A percentile compares a stretch with the other conserved stretches of the same genome.
Conservation (phyloP, 1,140 invertebrate species). For the Ips nitidus region DNA sequence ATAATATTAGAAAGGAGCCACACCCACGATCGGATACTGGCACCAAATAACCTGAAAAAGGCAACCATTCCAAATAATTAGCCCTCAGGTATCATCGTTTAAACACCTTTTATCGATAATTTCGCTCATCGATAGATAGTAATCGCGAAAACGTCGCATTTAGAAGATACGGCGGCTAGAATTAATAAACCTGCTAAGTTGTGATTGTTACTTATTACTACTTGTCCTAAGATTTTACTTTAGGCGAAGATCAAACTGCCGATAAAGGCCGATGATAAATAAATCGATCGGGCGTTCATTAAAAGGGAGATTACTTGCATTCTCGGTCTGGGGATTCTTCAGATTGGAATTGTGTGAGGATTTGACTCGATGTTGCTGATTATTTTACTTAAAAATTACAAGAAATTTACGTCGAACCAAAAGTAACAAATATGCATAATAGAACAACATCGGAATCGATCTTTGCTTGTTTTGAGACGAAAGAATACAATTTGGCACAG, state of each 20-base stretch:
- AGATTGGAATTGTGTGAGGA: too few relatives aligned
- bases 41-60: too few relatives aligned
- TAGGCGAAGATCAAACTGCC: constrained; percentile 11
- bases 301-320: constrained; percentile 10
- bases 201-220: constrained; percentile 13
- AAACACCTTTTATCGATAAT: background rate
- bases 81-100: too few relatives aligned
- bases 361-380: too few relatives aligned
- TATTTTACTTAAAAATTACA: too few relatives aligned
- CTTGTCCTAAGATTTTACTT: constrained; percentile 14
- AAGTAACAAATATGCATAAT: too few relatives aligned
- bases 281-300: constrained; percentile 11
- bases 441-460: too few relatives aligned
- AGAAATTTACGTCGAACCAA: too few relatives aligned
- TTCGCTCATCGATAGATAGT: background rate
- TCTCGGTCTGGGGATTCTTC: background rate
- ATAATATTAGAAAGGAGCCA: background rate
- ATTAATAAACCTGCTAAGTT: constrained; percentile 14
- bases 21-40: too few relatives aligned
- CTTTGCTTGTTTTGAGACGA: too few relatives aligned
- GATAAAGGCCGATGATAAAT: constrained; percentile 5
- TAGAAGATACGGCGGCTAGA: background rate
- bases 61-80: too few relatives aligned
- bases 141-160: background rate
- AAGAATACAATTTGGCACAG: too few relatives aligned